Percentiles rank a stretch among this genome's conserved stretches.
These are phyloP conservation scores for Bombus picipes DNA, from an alignment of 1,140 invertebrate species.

Conservation along the genomic window DNA sequence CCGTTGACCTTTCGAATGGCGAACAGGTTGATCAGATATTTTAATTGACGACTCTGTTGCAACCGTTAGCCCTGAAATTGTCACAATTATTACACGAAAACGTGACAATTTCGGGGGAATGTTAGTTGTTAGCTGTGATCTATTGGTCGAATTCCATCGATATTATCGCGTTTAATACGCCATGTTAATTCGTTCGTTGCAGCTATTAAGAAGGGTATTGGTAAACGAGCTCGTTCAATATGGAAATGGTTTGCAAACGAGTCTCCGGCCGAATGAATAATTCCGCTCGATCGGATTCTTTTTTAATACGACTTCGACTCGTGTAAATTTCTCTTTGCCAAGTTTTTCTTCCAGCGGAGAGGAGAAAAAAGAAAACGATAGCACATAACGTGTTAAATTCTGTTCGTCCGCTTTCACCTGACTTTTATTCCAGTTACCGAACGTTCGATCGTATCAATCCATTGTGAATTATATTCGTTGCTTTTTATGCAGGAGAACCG, in stretches of 20 bases:
- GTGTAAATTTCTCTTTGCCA: conserved; percentile 9
- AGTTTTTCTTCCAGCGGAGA: not conserved
- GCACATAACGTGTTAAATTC: not conserved
- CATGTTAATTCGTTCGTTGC: not conserved
- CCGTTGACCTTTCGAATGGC: no score
- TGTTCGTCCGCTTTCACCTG: not conserved
- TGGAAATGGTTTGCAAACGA: conserved; percentile 20
- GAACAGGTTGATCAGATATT: no score
- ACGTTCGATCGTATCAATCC: not conserved
- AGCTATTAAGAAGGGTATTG: not conserved
- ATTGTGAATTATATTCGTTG: not conserved
- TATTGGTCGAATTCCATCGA: not conserved
- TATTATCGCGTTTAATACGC: not conserved
- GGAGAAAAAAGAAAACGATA: not conserved
- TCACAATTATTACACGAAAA: no score
- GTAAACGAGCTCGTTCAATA: not conserved
- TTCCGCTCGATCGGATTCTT: not conserved
- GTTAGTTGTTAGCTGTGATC: not conserved
- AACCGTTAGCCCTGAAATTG: no score
- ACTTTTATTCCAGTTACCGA: not conserved
- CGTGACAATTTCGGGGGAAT: no score
- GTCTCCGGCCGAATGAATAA: conserved; percentile 9
- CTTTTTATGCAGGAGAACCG: fast-evolving
- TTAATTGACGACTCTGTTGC: no score
- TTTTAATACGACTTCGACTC: conserved; percentile 3